Percentiles rank a stretch among this genome's conserved stretches.
phyloP scores from a whole-genome alignment of 2,797 vertebrate species.

The Novumbra hubbsi region DNA sequence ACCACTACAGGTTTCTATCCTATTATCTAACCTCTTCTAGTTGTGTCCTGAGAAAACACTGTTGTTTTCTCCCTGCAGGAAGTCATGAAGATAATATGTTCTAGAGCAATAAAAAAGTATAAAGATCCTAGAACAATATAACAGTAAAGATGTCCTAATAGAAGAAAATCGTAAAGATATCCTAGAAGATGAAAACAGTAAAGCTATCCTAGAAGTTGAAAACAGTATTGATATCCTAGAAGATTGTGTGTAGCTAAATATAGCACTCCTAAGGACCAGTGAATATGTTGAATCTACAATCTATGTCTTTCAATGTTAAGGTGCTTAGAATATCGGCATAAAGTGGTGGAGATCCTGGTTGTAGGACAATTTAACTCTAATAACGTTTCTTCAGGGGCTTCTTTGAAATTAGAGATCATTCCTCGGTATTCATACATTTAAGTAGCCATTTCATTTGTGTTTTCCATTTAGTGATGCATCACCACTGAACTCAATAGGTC shows the following conservation, averaged over 20 bases:
- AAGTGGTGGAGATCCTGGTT: not conserved
- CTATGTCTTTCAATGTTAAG: not conserved
- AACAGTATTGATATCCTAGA: slow-evolving; percentile 20
- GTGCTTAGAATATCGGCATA: not conserved
- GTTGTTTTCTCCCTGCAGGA: slow-evolving; percentile 20
- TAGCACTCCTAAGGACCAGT: slow-evolving; percentile 26
- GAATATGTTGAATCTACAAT: slow-evolving; percentile 13
- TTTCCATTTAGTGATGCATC: not conserved
- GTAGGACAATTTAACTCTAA: not conserved
- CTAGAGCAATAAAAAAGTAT: no score
- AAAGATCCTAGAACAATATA: no score
- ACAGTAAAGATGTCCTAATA: no score
- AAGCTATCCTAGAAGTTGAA: no score
- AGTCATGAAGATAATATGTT: no score
- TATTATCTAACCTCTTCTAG: slow-evolving; percentile 48
- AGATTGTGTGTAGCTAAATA: slow-evolving; percentile 39
- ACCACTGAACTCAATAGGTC: not conserved
- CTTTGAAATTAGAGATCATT: not conserved
- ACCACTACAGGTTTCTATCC: slow-evolving; percentile 43
- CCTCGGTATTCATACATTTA: slow-evolving; percentile 14
- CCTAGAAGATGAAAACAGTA: no score
- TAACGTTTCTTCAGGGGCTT: not conserved
- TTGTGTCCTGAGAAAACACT: slow-evolving; percentile 41
- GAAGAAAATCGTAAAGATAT: no score
- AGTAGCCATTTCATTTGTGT: slow-evolving; percentile 27